Percentiles rank a stretch among this genome's conserved stretches.
Conservation (phyloP, 2,113 vertebrate species). For the Urocolius indicus region DNA sequence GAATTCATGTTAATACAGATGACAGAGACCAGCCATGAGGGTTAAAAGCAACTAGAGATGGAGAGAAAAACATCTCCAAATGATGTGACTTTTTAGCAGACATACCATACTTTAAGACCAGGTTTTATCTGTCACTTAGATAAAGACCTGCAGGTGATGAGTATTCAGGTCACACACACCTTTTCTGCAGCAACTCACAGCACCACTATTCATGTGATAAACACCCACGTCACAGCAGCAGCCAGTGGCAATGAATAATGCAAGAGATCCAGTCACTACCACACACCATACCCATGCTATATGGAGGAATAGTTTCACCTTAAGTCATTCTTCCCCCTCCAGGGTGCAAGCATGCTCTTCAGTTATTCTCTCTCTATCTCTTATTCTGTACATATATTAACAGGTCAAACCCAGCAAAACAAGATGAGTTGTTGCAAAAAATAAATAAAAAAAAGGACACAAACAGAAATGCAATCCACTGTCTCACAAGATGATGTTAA, state of each 20-base stretch:
- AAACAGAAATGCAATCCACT: background rate
- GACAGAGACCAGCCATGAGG: background rate
- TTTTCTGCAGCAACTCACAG: slow-evolving; percentile 37
- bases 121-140: slow-evolving; percentile 16
- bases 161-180: slow-evolving; percentile 52
- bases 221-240: slow-evolving; percentile 22
- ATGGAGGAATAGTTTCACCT: background rate
- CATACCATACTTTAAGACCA: background rate
- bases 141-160: slow-evolving; percentile 7
- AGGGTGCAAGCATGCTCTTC: background rate
- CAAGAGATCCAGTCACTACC: slow-evolving; percentile 26
- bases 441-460: slow-evolving; percentile 1
- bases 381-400: background rate
- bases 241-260: slow-evolving; percentile 61
- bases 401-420: background rate
- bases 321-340: slow-evolving; percentile 13
- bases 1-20: background rate
- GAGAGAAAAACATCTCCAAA: background rate
- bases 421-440: background rate
- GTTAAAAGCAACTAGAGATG: background rate
- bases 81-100: background rate
- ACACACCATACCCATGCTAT: slow-evolving; percentile 6
- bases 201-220: slow-evolving; percentile 50
- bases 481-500: background rate
- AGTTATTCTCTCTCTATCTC: background rate